These are phyloP conservation scores for Tetranychus truncatus DNA, from an alignment of 2,888 invertebrate genomes.

Conservation along the genomic window DNA sequence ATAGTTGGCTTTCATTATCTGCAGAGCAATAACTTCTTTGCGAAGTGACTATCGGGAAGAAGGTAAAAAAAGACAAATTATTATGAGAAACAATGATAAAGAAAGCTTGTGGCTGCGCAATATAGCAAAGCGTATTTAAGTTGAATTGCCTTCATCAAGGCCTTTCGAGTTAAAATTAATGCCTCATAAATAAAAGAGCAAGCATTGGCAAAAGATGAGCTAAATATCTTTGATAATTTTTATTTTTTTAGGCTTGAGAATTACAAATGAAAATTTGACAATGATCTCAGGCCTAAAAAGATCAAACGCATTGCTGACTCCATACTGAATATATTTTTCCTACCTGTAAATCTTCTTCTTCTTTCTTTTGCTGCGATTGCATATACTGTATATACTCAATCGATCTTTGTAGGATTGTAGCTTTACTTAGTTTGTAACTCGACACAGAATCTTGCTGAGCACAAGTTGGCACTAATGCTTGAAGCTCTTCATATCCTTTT, in stretches of 20 bases:
- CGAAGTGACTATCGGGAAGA: slow-evolving; percentile 28
- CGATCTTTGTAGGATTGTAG: slow-evolving; percentile 74
- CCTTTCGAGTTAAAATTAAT: neutral
- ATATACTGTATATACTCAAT: slow-evolving; percentile 51
- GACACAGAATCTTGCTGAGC: slow-evolving; percentile 61
- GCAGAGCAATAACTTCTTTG: slow-evolving; percentile 50
- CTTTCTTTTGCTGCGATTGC: slow-evolving; percentile 72
- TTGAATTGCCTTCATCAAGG: neutral
- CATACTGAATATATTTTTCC: neutral
- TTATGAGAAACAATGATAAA: neutral
- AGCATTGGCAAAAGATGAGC: too few species aligned
- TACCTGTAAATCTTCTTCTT: slow-evolving; percentile 63
- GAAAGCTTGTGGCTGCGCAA: neutral
- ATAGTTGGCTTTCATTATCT: slow-evolving; percentile 85
- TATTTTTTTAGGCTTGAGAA: too few species aligned
- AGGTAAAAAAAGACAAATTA: neutral
- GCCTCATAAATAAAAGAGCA: neutral
- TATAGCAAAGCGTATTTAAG: neutral
- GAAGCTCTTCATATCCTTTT: slow-evolving; percentile 82
- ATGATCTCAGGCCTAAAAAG: neutral
- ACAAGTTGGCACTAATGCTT: slow-evolving; percentile 79
- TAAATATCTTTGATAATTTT: too few species aligned
- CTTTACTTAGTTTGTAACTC: slow-evolving; percentile 86
- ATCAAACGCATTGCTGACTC: neutral
- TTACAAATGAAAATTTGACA: neutral